Percentiles rank a stretch among this genome's conserved stretches.
phyloP scores from a whole-genome alignment of 2,888 invertebrate species.

The Eristalis intricaria region DNA sequence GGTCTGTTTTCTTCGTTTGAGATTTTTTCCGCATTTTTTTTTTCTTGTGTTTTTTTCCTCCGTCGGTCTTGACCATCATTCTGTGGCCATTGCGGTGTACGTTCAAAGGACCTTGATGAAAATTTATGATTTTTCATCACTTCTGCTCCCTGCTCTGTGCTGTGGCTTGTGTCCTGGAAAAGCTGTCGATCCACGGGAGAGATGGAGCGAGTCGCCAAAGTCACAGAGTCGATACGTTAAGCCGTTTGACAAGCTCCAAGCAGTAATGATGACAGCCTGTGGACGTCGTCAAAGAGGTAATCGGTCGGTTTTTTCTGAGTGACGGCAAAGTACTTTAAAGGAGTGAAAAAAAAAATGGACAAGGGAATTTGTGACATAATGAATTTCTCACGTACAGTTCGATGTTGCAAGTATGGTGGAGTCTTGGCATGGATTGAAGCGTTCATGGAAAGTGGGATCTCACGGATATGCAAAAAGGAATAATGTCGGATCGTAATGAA shows the following conservation, averaged over 20 bases:
- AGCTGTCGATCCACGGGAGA: not conserved
- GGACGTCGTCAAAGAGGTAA: constrained; percentile 2
- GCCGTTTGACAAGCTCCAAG: constrained; percentile 9
- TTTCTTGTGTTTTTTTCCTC: constrained; percentile 3
- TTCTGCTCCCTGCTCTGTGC: constrained; percentile 10
- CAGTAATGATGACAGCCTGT: constrained; percentile 30
- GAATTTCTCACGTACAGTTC: not conserved
- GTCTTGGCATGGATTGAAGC: no score
- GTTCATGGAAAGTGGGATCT: no score
- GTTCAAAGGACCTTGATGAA: constrained; percentile 57
- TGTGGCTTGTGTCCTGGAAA: constrained; percentile 1
- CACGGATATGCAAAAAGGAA: no score
- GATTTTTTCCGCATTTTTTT: constrained; percentile 12
- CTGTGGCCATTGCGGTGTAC: constrained; percentile 53
- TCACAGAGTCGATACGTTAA: constrained; percentile 40
- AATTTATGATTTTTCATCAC: constrained; percentile 68
- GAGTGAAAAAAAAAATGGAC: not conserved
- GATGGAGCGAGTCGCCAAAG: not conserved
- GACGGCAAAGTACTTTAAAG: not conserved
- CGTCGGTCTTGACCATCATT: constrained; percentile 49
- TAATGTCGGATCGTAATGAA: no score
- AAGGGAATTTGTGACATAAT: not conserved
- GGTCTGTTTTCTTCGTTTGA: not conserved
- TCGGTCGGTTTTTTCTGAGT: not conserved
- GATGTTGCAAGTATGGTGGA: not conserved